A percentile compares a stretch with the other conserved stretches of the same genome.
Conservation (phyloP, 2,888 invertebrate genomes). For the Diaphora mendica region DNA sequence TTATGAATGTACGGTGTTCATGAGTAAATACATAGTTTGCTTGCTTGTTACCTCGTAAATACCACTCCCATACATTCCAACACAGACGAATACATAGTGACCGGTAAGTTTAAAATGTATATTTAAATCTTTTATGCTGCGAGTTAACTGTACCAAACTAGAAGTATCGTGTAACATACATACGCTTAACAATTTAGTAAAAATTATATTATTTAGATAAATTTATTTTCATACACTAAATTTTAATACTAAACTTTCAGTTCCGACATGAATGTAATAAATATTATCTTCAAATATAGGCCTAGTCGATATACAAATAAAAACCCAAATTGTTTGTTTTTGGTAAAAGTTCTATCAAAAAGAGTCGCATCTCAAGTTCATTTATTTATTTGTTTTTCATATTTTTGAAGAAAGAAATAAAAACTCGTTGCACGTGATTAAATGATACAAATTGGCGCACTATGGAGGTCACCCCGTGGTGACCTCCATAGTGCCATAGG, state of each 20-base stretch:
- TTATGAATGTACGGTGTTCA: conserved; percentile 25
- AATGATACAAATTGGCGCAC: neutral
- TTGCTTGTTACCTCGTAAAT: conserved; percentile 37
- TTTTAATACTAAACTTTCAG: neutral
- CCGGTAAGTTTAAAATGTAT: neutral
- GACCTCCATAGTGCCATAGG: too few relatives aligned
- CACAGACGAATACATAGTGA: conserved; percentile 42
- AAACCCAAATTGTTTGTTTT: neutral
- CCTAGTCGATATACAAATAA: neutral
- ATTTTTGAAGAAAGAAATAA: too few relatives aligned
- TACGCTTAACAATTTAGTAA: neutral
- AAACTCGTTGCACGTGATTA: neutral
- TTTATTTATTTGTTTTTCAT: too few relatives aligned
- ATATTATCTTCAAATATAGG: neutral
- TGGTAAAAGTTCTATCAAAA: neutral
- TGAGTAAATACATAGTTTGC: conserved; percentile 34
- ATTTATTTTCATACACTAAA: neutral
- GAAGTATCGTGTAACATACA: neutral
- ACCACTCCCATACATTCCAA: conserved; percentile 77
- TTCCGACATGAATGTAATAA: neutral
- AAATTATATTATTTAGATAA: too few relatives aligned
- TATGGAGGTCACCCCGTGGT: neutral
- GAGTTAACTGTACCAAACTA: neutral
- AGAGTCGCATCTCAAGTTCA: neutral
- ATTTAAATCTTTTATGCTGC: neutral